Evolutionary conservation across 2,797 vertebrate genomes (phyloP).

Genomic region (Toxotes lorentzi): DNA sequence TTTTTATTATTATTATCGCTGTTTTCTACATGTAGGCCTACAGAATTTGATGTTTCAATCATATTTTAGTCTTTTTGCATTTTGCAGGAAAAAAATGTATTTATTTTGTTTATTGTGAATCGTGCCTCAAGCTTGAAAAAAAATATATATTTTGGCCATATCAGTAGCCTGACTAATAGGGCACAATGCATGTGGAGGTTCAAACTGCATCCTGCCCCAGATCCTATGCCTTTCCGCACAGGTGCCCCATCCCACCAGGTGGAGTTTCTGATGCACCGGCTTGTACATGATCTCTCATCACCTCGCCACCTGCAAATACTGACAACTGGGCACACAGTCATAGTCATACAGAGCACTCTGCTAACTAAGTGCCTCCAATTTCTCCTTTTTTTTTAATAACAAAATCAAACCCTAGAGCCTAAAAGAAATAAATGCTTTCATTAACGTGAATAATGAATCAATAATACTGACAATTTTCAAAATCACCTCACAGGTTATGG

Average conservation of each 20-base stretch:
- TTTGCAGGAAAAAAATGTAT: not conserved
- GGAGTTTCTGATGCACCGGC: conserved; percentile 10
- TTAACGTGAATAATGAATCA: not conserved
- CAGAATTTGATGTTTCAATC: too few relatives aligned
- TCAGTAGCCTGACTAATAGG: not conserved
- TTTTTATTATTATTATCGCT: not conserved
- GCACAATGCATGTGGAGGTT: not conserved
- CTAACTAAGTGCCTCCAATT: not conserved
- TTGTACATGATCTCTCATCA: conserved; percentile 5
- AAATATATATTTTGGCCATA: not conserved
- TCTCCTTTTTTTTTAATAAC: not conserved
- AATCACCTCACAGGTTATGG: not conserved
- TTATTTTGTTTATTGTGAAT: not conserved
- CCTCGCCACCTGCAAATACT: not conserved
- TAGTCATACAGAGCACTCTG: not conserved
- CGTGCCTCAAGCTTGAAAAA: not conserved
- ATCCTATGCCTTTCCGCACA: not conserved
- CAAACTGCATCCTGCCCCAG: not conserved
- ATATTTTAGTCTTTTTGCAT: not conserved
- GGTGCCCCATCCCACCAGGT: not conserved
- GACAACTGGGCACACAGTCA: not conserved
- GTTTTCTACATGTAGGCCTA: not conserved
- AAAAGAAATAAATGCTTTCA: conserved; percentile 1
- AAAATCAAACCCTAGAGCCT: not conserved
- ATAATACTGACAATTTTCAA: not conserved